Evolutionary conservation across 2,888 invertebrate species (phyloP), one percentile per base, ranked within the genome.

Genomic region (Amiota minor): DNA sequence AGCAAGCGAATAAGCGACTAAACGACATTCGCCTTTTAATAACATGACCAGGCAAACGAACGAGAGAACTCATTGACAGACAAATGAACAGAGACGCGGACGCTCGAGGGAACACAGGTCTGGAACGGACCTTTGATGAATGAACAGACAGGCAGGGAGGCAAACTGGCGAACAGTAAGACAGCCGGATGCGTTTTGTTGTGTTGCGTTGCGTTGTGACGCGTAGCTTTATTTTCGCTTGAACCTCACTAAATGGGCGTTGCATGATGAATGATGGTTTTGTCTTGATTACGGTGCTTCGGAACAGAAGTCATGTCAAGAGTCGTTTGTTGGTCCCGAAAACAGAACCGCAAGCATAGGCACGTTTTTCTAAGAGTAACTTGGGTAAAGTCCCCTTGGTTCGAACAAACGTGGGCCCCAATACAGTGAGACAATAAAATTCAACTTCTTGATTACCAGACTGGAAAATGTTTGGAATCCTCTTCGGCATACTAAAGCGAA

Each of bases 121-220:
- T 35, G 35, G 35, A 35, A 35, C 35, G 35, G 35, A 72, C 73
- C 71, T 65, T 74, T 73, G 72, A 72, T 72, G 76, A 74, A 77
- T 75, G 75, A 20, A 68, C 59, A 16, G 67, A 64, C 55, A 45
- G 70, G 70, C 70, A 70, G 73, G 67, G 72, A 71, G 73, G 69
- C 68, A 69, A 55, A 62, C 69, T 45, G n/a, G 14, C 47, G 14
- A 23, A 71, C 56, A 45, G 65, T 46, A 72, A 11, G 68, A 70
- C 68, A 70, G 71, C 70, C 47, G 74, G 71, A 73, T 73, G 75
- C 62, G 71, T 72, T 71, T n/a, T n/a, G n/a, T n/a, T n/a, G n/a
- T n/a, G n/a, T 50, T 14, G 9, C 53, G 71, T 72, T 76, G 72
- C 59, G 59, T 11, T 16, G 16, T 12, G 59, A 59, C 45, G 53